These are phyloP conservation scores for Girardinus metallicus DNA, from an alignment of 2,797 vertebrate species.

Conservation along the genomic window DNA sequence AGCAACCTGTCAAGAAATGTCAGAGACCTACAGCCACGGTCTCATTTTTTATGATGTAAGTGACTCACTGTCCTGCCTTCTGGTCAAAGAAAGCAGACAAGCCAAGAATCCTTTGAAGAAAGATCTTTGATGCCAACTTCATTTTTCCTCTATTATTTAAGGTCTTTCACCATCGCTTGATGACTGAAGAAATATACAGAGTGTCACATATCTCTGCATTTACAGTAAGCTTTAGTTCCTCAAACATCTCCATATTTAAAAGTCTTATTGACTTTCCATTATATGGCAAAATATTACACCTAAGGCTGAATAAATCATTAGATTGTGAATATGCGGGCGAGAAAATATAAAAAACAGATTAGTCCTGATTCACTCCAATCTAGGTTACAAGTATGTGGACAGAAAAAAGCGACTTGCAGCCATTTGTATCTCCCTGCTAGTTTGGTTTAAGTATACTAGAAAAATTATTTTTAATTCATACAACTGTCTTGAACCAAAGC, in stretches of 20 bases:
- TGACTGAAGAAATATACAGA: constrained; percentile 22
- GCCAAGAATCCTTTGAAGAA: constrained; percentile 27
- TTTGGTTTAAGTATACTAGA: not conserved
- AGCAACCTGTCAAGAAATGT: constrained; percentile 10
- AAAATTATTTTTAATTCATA: not conserved
- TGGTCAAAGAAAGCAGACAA: constrained; percentile 15
- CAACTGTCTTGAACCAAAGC: not conserved
- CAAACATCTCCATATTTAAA: not conserved
- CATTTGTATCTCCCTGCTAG: not conserved
- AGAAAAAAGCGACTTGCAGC: not conserved
- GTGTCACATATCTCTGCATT: not conserved
- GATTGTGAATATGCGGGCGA: not conserved
- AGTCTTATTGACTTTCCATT: not conserved
- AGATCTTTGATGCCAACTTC: constrained; percentile 38
- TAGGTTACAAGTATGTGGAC: not conserved
- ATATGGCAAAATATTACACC: constrained; percentile 29
- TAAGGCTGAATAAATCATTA: constrained; percentile 2
- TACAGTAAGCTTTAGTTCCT: not conserved
- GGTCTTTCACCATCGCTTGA: constrained; percentile 41
- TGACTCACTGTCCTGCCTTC: constrained; percentile 15
- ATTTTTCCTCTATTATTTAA: constrained; percentile 22
- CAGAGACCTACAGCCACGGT: constrained; percentile 1
- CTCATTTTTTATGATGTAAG: constrained; percentile 15
- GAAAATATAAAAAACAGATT: constrained; percentile 9
- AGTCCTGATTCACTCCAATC: not conserved